phyloP scores from a whole-genome alignment of 2,888 invertebrate species.

The Copidosoma aretas region DNA sequence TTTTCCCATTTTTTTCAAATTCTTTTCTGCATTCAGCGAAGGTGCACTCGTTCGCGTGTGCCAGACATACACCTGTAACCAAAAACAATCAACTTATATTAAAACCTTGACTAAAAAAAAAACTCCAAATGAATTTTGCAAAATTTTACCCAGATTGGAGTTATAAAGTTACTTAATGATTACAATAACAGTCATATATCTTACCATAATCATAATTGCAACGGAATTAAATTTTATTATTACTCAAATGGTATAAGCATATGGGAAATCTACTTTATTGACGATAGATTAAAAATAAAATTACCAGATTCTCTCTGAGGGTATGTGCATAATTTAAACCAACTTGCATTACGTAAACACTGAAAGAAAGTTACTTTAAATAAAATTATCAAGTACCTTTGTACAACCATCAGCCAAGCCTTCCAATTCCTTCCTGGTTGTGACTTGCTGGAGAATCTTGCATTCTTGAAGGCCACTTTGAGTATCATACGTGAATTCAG shows the following conservation, averaged over 20 bases:
- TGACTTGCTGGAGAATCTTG: conserved; percentile 79
- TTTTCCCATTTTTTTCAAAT: conserved; percentile 65
- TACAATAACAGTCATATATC: too few species aligned
- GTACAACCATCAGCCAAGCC: conserved; percentile 90
- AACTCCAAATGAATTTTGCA: conserved; percentile 12
- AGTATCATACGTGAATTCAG: conserved; percentile 82
- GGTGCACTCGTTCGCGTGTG: conserved; percentile 95
- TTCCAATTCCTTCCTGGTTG: conserved; percentile 79
- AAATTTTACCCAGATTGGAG: neutral
- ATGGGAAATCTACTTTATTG: conserved; percentile 25
- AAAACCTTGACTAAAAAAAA: conserved; percentile 17
- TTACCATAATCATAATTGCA: too few species aligned
- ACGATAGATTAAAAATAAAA: neutral
- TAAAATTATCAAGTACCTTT: conserved; percentile 67
- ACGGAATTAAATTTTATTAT: conserved; percentile 61
- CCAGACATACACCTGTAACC: conserved; percentile 88
- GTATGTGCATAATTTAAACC: too few species aligned
- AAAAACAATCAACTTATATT: conserved; percentile 1
- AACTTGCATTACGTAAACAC: too few species aligned
- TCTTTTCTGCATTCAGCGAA: conserved; percentile 74
- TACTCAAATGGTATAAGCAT: neutral
- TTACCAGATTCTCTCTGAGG: too few species aligned
- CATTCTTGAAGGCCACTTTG: conserved; percentile 90
- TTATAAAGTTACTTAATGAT: too few species aligned
- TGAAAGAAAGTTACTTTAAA: neutral